Conservation (phyloP, 1,140 invertebrate genomes). For the Calosoma granatense region DNA sequence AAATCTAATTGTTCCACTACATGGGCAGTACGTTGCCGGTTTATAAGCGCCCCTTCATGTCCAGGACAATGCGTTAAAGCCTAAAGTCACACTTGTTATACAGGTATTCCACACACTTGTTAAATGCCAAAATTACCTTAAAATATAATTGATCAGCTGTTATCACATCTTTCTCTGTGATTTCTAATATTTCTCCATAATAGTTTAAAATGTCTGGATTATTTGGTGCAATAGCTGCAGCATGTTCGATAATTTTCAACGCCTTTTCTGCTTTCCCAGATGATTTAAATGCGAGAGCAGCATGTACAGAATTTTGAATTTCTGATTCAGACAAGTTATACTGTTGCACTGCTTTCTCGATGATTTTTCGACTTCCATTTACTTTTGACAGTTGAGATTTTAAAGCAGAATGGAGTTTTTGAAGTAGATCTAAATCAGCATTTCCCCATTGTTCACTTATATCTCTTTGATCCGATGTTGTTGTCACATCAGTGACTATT, state of each 20-base stretch:
- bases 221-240: constrained; percentile 76
- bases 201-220: constrained; percentile 87
- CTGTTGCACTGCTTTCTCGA: background rate
- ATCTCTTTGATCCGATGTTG: background rate
- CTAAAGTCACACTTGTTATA: constrained; percentile 18
- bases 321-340: constrained; percentile 45
- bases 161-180: constrained; percentile 74
- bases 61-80: constrained; percentile 75
- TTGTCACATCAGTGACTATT: background rate
- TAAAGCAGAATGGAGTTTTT: background rate
- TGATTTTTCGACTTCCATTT: background rate
- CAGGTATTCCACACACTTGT: background rate
- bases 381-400: background rate
- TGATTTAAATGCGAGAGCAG: constrained; percentile 74
- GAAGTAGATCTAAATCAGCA: background rate
- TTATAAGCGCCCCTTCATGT: constrained; percentile 68
- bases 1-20: constrained; percentile 87
- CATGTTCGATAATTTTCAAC: constrained; percentile 80
- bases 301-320: constrained; percentile 69
- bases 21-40: constrained; percentile 71
- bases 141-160: constrained; percentile 84
- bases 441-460: background rate
- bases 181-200: constrained; percentile 90
- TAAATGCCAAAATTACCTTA: constrained; percentile 24
- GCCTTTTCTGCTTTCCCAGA: constrained; percentile 79